Base-by-base conservation (phyloP, 2,888 invertebrate genomes). In the Nomada hirtipes region DNA sequence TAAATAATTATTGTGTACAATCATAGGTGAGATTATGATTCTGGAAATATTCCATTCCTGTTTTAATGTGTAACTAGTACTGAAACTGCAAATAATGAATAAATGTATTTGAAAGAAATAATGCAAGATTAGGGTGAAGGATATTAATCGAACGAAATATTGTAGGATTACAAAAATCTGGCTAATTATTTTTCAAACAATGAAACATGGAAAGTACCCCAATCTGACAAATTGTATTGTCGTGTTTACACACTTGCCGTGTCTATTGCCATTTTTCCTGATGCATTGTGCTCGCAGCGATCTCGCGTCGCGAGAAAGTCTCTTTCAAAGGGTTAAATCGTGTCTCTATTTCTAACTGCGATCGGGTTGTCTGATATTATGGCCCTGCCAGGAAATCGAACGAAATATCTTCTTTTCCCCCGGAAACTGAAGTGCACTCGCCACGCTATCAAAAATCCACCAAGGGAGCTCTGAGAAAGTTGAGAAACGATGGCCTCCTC, bases 401-500 rank as follows among this genome's bases (percentile, higher is more conserved):
- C 82, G 82, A 76, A 85, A 82, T 85, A 85, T 85, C 79, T 69
- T 52, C 82, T 85, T 69, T 20, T 85, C 61, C 36, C 71, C 42
- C 71, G 83, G 64, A 76, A 76, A 68, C 61, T 79, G 68, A 47
- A 80, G 85, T 70, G 80, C 76, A 71, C 80, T 80, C 79, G 75
- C 57, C 73, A 64, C 63, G 79, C 71, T 76, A 85, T 83, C 74
- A 79, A 75, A 65, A 81, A 81, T 75, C 71, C 64, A 65, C 72
- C 68, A 61, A 64, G 73, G 15, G 74, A 71, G 70, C 73, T 64
- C 60, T 60, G 44, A 29, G 60, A 70, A 72, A 64, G 69, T 71
- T 60, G 26, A 74, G 52, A 63, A 74, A 73, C 63, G 76, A 69
- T 52, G 57, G 42, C 2, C 36, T 4, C 15, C 63, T 70, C 65